These are phyloP conservation scores for Pollicipes pollicipes DNA, from an alignment of 1,140 invertebrate species.

Conservation along the genomic window DNA sequence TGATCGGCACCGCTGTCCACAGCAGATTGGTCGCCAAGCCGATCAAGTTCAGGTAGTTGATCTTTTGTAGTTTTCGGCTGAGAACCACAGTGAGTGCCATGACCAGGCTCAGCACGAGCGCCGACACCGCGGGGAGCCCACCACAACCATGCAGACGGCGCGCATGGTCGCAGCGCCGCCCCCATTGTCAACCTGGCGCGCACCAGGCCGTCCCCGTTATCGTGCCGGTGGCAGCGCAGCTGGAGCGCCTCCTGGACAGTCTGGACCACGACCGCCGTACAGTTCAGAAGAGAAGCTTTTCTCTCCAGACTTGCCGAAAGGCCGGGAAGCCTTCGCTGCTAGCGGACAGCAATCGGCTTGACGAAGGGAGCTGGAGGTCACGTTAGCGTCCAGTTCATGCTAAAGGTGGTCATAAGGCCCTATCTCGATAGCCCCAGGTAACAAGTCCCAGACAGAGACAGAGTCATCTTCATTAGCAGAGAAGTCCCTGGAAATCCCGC, in stretches of 20 bases:
- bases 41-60: background rate
- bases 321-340: no score
- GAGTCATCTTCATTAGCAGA: no score
- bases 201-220: background rate
- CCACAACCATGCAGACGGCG: background rate
- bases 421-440: no score
- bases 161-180: background rate
- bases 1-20: background rate
- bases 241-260: background rate
- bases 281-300: no score
- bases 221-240: background rate
- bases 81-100: background rate
- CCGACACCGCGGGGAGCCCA: background rate
- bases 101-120: background rate
- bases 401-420: no score
- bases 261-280: no score
- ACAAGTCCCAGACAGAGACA: no score
- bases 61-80: background rate
- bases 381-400: no score
- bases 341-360: no score
- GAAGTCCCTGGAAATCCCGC: no score
- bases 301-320: no score
- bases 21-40: background rate
- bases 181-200: background rate
- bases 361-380: no score